These are phyloP conservation scores for Patella pellucida DNA, from an alignment of 2,888 invertebrate species.

Conservation along the genomic window DNA sequence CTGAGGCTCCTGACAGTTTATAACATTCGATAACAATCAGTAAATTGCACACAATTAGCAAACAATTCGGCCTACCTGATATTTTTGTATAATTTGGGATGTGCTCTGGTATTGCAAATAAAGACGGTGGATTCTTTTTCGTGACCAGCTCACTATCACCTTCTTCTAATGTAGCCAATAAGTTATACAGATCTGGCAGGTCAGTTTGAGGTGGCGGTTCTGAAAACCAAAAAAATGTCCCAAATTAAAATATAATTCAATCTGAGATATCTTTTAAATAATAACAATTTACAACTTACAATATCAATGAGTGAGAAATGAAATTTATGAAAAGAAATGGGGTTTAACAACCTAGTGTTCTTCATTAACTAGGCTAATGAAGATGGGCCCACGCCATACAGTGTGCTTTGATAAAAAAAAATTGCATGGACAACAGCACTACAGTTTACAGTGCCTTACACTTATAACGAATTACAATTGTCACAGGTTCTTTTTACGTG, in stretches of 20 bases:
- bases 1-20: too few relatives aligned
- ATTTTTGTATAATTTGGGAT: slow-evolving; percentile 58
- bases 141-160: slow-evolving; percentile 54
- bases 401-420: too few relatives aligned
- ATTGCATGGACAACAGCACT: too few relatives aligned
- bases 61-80: slow-evolving; percentile 40
- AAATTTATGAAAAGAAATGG: too few relatives aligned
- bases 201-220: slow-evolving; percentile 54
- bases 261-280: neutral
- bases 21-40: neutral
- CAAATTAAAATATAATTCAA: neutral
- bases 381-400: too few relatives aligned
- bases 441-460: too few relatives aligned
- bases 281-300: neutral
- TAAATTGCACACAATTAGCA: neutral
- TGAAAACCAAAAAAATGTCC: slow-evolving; percentile 31
- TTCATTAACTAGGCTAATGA: too few relatives aligned
- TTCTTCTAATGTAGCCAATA: slow-evolving; percentile 58
- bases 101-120: slow-evolving; percentile 64
- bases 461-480: too few relatives aligned
- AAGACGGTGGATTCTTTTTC: slow-evolving; percentile 55
- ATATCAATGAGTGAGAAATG: neutral
- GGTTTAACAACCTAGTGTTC: too few relatives aligned
- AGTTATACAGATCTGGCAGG: slow-evolving; percentile 62
- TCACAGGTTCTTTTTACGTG: too few relatives aligned